Base-by-base conservation (phyloP, 1,140 invertebrate species). In the Sycobia sp. region DNA sequence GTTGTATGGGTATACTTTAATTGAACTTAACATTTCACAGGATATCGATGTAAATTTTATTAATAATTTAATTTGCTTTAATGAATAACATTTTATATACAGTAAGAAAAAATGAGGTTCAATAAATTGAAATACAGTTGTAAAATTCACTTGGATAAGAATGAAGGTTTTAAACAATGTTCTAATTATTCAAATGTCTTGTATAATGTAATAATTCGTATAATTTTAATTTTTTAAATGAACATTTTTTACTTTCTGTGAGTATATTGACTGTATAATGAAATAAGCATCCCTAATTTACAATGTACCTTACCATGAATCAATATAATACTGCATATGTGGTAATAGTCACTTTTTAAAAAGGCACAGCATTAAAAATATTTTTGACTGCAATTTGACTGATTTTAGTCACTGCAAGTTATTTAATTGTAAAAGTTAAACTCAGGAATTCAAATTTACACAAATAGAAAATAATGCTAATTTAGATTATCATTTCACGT, bases 401-500 rank as follows among this genome's bases (percentile, higher is more conserved):
- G 44, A 23, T 34, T 23, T 10, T n/a, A 63, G 27, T 56, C 22
- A 13, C 43, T 50, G 38, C 22, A 41, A 51, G 36, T 43, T 41
- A 11, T 34, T 36, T 58, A 36, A 49, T 38, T 25, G 10, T 14
- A 29, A 32, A 60, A 51, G 3, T 50, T 27, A 39, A n/a, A n/a
- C n/a, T n/a, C n/a, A n/a, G 13, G n/a, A 32, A n/a, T 51, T 49
- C 18, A 29, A 14, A 22, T n/a, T n/a, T n/a, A n/a, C n/a, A n/a
- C n/a, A n/a, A n/a, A n/a, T n/a, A n/a, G n/a, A 38, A 14, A 62
- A 62, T 55, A 55, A 55, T 55, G 51, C 51, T 55, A 38, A 62
- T 39, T 39, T 55, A 55, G 51, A 41, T 49, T 51, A 14, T 63
- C 44, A 49, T 50, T 25, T 50, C 10, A 51, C 51, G 56, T 63